phyloP scores from a whole-genome alignment of 2,797 vertebrate species.

The Manis crassicaudata region DNA sequence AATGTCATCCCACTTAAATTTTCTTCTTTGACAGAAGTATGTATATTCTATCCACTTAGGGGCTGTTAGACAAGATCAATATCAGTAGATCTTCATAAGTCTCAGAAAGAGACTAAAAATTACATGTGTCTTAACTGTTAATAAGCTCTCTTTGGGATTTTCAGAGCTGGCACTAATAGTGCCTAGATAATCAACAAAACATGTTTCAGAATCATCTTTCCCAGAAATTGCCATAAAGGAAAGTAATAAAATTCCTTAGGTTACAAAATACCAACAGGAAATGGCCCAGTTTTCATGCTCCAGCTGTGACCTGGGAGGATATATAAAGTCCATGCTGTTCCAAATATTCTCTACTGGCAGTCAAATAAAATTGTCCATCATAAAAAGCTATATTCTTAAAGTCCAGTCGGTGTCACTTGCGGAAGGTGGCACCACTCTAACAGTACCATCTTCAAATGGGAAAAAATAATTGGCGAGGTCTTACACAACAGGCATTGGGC shows the following conservation, averaged over 20 bases:
- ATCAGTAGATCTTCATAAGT: neutral
- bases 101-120: neutral
- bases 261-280: constrained; percentile 31
- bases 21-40: neutral
- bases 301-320: neutral
- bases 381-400: neutral
- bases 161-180: neutral
- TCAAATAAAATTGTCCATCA: neutral
- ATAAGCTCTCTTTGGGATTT: constrained; percentile 12
- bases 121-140: neutral
- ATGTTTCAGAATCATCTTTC: constrained; percentile 19
- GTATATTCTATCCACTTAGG: neutral
- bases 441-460: neutral
- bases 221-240: neutral
- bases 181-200: neutral
- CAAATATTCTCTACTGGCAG: neutral
- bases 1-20: neutral
- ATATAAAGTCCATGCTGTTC: neutral
- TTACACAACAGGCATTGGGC: neutral
- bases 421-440: neutral
- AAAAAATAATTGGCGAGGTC: neutral
- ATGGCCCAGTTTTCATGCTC: neutral
- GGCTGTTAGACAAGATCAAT: neutral
- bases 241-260: constrained; percentile 10
- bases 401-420: neutral